A percentile compares a stretch with the other conserved stretches of the same genome.
Conservation (phyloP, 2,113 vertebrate species). For the Eretmochelys imbricata region DNA sequence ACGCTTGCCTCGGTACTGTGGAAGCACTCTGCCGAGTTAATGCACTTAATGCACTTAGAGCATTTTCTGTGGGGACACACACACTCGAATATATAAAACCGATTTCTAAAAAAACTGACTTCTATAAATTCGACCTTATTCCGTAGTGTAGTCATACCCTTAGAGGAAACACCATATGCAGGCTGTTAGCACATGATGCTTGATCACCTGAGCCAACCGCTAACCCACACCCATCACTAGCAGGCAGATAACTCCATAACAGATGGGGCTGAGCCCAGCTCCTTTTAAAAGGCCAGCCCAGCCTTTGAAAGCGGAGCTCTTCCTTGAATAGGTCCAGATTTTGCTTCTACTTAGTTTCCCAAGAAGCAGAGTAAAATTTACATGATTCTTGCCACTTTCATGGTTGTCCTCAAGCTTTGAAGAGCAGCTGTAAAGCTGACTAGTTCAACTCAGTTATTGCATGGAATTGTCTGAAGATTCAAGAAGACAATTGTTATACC, state of each 20-base stretch:
- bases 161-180: neutral
- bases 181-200: neutral
- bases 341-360: neutral
- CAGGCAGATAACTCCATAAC: neutral
- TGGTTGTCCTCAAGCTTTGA: neutral
- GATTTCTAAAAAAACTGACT: no score
- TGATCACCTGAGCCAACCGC: neutral
- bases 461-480: neutral
- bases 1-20: no score
- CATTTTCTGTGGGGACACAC: no score
- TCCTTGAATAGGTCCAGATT: neutral
- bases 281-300: neutral
- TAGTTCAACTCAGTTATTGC: neutral
- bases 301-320: neutral
- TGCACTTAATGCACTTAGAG: no score
- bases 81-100: no score
- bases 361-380: neutral
- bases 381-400: neutral
- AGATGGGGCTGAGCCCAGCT: neutral
- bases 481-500: neutral
- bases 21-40: no score
- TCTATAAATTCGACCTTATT: no score
- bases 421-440: neutral
- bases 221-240: neutral
- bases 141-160: neutral